Percentiles rank a stretch among this genome's conserved stretches.
Conservation (phyloP, 2,888 invertebrate genomes). For the Drosophila demipolita region DNA sequence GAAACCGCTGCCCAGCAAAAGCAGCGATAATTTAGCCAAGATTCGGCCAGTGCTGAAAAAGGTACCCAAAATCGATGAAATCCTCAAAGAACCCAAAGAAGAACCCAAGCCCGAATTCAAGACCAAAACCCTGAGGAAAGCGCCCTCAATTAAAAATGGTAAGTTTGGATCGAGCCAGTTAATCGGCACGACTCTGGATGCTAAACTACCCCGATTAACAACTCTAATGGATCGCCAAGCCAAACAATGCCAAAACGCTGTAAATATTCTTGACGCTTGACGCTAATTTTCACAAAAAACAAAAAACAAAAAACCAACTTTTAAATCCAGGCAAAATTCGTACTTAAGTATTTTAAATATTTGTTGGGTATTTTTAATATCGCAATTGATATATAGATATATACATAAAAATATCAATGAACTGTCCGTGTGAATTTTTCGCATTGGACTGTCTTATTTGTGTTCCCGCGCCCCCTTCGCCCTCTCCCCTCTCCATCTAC, state of each 20-base stretch:
- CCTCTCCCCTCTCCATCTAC: background rate
- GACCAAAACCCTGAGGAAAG: slow-evolving; percentile 84
- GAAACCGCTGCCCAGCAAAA: slow-evolving; percentile 83
- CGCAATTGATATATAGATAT: slow-evolving; percentile 2
- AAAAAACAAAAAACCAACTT: slow-evolving; percentile 3
- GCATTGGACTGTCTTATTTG: slow-evolving; percentile 34
- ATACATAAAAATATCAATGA: slow-evolving; percentile 28
- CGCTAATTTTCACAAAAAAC: slow-evolving; percentile 44
- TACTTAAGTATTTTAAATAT: slow-evolving; percentile 5
- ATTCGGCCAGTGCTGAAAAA: slow-evolving; percentile 84
- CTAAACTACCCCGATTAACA: slow-evolving; percentile 65
- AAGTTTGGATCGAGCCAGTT: slow-evolving; percentile 62
- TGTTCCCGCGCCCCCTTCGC: background rate
- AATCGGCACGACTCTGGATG: slow-evolving; percentile 46
- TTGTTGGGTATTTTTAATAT: slow-evolving; percentile 13
- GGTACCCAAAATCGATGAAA: slow-evolving; percentile 84
- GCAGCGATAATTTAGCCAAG: slow-evolving; percentile 83
- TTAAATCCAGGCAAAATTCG: slow-evolving; percentile 19
- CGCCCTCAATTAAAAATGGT: slow-evolving; percentile 82
- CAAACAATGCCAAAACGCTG: slow-evolving; percentile 52
- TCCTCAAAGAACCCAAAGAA: slow-evolving; percentile 81
- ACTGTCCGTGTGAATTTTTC: slow-evolving; percentile 44
- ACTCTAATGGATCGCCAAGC: slow-evolving; percentile 61
- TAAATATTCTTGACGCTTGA: slow-evolving; percentile 63
- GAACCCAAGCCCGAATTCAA: slow-evolving; percentile 84